These are phyloP conservation scores for Micropoecilia bifurca DNA, from an alignment of 2,797 vertebrate species.

Conservation along the genomic window DNA sequence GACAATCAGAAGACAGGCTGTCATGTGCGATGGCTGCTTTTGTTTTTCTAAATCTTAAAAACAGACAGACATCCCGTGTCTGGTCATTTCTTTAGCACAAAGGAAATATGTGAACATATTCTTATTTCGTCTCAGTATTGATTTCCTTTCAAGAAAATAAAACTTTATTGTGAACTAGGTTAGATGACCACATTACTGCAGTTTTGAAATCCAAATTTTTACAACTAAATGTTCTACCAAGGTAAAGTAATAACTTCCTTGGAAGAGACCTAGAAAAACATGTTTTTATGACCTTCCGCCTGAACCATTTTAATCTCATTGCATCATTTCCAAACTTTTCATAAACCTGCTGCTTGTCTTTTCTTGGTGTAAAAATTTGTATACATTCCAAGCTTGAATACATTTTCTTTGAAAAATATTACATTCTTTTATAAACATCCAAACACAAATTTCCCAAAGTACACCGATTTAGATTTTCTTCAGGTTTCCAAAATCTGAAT, in stretches of 20 bases:
- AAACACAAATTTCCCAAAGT: background rate
- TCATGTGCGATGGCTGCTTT: background rate
- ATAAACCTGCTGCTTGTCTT: background rate
- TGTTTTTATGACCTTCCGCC: background rate
- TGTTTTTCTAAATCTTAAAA: background rate
- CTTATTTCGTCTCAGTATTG: background rate
- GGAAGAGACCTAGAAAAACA: background rate
- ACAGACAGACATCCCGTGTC: background rate
- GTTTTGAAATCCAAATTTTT: background rate
- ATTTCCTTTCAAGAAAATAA: background rate
- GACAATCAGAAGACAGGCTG: background rate
- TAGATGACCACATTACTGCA: background rate
- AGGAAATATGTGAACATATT: background rate
- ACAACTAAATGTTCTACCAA: conserved; percentile 1
- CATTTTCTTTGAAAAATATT: background rate
- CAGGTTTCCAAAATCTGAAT: background rate
- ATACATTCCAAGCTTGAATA: background rate
- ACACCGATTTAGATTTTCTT: background rate
- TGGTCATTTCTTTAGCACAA: background rate
- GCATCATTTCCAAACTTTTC: background rate
- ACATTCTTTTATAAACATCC: background rate
- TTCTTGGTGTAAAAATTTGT: background rate
- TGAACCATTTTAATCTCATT: background rate
- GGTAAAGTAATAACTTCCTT: background rate
- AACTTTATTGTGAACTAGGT: background rate